Evolutionary conservation across 2,888 invertebrate genomes (phyloP).

Genomic region (Cephus sareptanus): DNA sequence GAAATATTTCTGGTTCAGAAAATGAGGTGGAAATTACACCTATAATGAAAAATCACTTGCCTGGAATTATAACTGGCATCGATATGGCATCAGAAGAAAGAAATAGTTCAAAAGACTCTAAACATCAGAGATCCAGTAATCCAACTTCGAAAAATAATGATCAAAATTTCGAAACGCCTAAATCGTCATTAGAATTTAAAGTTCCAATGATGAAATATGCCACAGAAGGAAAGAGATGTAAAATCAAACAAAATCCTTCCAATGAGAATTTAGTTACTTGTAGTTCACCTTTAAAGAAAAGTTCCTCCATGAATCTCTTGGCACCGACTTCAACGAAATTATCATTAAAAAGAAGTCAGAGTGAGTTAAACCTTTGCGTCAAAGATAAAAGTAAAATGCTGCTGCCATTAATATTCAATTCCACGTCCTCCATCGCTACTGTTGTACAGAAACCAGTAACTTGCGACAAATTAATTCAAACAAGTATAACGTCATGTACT

Average conservation of each 20-base stretch:
- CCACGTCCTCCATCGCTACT: constrained; percentile 64
- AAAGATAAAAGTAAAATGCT: constrained; percentile 41
- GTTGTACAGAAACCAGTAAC: constrained; percentile 59
- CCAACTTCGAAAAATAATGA: constrained; percentile 21
- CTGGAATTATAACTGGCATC: constrained; percentile 43
- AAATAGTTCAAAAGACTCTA: constrained; percentile 15
- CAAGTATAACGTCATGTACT: constrained; percentile 43
- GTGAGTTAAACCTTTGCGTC: constrained; percentile 56
- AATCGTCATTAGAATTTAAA: constrained; percentile 33
- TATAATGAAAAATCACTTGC: constrained; percentile 52
- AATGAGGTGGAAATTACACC: constrained; percentile 61
- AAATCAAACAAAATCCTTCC: constrained; percentile 18
- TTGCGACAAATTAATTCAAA: constrained; percentile 60
- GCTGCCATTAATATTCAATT: constrained; percentile 55
- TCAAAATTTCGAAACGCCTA: constrained; percentile 28
- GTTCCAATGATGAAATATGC: constrained; percentile 35
- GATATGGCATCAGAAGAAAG: constrained; percentile 35
- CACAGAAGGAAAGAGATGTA: constrained; percentile 26
- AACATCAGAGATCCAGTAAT: constrained; percentile 13
- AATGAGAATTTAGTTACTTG: constrained; percentile 17
- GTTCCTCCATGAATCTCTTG: constrained; percentile 59
- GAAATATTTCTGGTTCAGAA: constrained; percentile 49
- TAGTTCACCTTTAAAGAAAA: constrained; percentile 50
- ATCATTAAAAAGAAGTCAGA: constrained; percentile 57
- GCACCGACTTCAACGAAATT: constrained; percentile 34